Conservation (phyloP, 2,888 invertebrate genomes). For the Lithophane semibrunnea region DNA sequence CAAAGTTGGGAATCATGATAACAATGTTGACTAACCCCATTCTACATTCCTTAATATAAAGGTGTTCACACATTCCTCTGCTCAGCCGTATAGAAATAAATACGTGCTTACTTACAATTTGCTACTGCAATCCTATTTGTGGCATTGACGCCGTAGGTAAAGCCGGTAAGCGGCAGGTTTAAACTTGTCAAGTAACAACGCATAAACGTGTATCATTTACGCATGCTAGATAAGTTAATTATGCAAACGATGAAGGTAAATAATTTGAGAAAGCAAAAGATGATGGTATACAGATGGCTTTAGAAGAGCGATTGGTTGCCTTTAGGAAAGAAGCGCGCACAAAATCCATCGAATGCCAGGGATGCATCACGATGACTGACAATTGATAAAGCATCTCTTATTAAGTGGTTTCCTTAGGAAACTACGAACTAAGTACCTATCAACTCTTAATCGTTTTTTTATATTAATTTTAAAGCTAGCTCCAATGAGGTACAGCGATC, state of each 20-base stretch:
- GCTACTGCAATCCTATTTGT: conserved; percentile 32
- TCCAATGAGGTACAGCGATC: neutral
- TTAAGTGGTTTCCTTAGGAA: conserved; percentile 22
- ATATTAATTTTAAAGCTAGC: neutral
- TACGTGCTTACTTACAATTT: conserved; percentile 29
- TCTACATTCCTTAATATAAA: neutral
- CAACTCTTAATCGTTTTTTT: neutral
- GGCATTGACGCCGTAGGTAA: neutral
- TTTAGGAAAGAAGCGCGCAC: neutral
- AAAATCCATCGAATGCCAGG: conserved; percentile 15
- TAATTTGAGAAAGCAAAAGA: neutral
- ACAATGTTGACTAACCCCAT: neutral
- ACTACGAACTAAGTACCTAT: neutral
- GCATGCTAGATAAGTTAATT: conserved; percentile 16
- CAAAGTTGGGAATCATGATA: neutral
- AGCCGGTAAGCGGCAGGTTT: conserved; percentile 23
- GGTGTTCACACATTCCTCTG: conserved; percentile 1
- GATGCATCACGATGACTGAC: conserved; percentile 17
- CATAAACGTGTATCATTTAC: conserved; percentile 17
- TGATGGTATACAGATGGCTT: neutral
- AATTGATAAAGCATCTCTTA: conserved; percentile 27
- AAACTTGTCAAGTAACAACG: conserved; percentile 29
- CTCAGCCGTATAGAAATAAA: conserved; percentile 15
- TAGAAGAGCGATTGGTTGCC: neutral
- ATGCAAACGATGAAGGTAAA: conserved; percentile 10